Percentiles rank a stretch among this genome's conserved stretches.
These are phyloP conservation scores for Panthera uncia DNA, from an alignment of 2,113 vertebrate species.

Conservation along the genomic window DNA sequence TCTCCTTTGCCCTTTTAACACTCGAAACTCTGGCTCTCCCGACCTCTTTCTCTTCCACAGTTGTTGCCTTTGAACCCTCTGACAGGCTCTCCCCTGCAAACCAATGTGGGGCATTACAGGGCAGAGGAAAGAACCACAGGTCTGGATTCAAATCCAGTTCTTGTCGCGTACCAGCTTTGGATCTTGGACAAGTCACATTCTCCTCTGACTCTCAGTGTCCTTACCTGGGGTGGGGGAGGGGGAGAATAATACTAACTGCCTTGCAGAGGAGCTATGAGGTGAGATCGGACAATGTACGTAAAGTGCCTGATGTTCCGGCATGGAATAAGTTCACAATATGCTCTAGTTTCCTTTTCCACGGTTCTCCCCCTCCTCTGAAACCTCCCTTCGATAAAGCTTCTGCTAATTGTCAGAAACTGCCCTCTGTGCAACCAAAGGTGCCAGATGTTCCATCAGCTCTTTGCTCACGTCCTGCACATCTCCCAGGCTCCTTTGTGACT, in stretches of 20 bases:
- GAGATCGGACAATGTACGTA: background rate
- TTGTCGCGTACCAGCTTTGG: background rate
- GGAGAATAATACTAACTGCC: background rate
- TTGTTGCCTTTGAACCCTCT: background rate
- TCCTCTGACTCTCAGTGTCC: background rate
- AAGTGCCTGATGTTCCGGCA: background rate
- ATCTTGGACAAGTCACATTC: background rate
- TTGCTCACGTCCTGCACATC: background rate
- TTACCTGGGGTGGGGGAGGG: background rate
- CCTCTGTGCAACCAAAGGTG: background rate
- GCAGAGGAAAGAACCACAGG: conserved; percentile 21
- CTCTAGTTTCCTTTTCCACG: background rate
- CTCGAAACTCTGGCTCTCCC: background rate
- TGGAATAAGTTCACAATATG: background rate
- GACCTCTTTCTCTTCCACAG: background rate
- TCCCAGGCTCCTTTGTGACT: background rate
- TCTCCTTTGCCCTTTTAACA: background rate
- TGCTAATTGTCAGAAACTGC: background rate
- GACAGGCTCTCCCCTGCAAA: background rate
- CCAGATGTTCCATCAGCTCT: background rate
- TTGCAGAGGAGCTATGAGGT: background rate
- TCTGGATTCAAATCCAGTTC: background rate
- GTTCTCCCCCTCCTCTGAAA: background rate
- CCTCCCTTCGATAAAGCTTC: background rate
- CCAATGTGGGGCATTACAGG: background rate